phyloP scores from a whole-genome alignment of 2,113 vertebrate genomes.

The Melospiza melodia region DNA sequence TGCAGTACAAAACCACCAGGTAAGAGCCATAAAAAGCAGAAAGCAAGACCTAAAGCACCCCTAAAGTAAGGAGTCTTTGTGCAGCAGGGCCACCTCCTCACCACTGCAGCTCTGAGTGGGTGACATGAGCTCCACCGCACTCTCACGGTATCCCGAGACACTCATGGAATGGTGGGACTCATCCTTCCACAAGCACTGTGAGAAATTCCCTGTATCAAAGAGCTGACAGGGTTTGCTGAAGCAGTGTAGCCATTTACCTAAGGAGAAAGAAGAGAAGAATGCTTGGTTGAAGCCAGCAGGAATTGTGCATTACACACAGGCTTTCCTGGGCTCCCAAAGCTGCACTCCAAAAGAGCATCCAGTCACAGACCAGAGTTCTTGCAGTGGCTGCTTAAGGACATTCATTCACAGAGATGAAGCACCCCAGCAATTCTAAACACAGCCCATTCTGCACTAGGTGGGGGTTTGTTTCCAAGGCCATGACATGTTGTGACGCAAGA shows the following conservation, averaged over 20 bases:
- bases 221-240: neutral
- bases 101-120: neutral
- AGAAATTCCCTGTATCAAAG: neutral
- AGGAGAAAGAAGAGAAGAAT: neutral
- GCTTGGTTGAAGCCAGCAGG: neutral
- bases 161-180: rapidly evolving
- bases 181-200: rapidly evolving
- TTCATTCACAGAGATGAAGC: neutral
- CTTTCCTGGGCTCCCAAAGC: neutral
- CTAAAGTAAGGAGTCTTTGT: rapidly evolving
- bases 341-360: neutral
- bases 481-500: neutral
- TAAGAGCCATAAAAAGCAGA: neutral
- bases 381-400: neutral
- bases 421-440: neutral
- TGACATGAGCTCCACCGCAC: rapidly evolving
- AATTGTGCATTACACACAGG: neutral
- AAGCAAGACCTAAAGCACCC: neutral
- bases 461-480: neutral
- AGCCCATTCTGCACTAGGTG: neutral
- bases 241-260: neutral
- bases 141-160: neutral
- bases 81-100: neutral
- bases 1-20: neutral
- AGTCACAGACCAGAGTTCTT: neutral